Conservation (phyloP, 2,888 invertebrate species). For the Trichopoda pennipes region DNA sequence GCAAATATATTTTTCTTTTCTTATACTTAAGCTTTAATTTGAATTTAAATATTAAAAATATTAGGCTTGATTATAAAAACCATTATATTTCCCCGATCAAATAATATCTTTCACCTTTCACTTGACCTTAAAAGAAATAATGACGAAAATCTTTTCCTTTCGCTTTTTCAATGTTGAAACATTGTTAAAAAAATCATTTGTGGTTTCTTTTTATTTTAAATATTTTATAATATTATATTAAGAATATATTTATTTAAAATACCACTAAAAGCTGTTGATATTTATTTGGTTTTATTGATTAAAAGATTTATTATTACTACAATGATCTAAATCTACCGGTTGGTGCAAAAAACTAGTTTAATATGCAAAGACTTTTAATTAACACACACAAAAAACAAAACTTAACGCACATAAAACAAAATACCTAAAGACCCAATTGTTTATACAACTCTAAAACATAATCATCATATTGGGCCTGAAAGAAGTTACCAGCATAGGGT, state of each 20-base stretch:
- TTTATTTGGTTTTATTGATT: slow-evolving; percentile 49
- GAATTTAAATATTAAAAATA: no score
- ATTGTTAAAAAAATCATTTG: slow-evolving; percentile 11
- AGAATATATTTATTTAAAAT: slow-evolving; percentile 12
- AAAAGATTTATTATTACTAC: slow-evolving; percentile 57
- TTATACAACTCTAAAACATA: slow-evolving; percentile 81
- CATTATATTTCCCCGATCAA: background rate
- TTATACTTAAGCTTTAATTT: no score
- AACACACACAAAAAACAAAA: slow-evolving; percentile 6
- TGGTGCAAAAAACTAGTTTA: slow-evolving; percentile 49
- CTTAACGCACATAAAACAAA: background rate
- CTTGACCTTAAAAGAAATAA: background rate
- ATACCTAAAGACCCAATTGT: slow-evolving; percentile 71
- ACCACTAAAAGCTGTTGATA: slow-evolving; percentile 45
- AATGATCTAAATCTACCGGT: slow-evolving; percentile 59
- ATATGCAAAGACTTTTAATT: slow-evolving; percentile 43
- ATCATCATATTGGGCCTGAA: slow-evolving; percentile 78
- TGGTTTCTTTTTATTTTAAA: slow-evolving; percentile 6
- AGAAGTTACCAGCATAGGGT: slow-evolving; percentile 78
- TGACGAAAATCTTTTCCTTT: no score
- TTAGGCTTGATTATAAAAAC: slow-evolving; percentile 24
- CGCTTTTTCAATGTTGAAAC: no score
- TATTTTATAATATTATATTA: slow-evolving; percentile 13
- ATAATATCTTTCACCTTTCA: slow-evolving; percentile 42
- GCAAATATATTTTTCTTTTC: no score